Evolutionary conservation across 2,888 invertebrate genomes (phyloP).

Genomic region (Zaprionus lineosus): DNA sequence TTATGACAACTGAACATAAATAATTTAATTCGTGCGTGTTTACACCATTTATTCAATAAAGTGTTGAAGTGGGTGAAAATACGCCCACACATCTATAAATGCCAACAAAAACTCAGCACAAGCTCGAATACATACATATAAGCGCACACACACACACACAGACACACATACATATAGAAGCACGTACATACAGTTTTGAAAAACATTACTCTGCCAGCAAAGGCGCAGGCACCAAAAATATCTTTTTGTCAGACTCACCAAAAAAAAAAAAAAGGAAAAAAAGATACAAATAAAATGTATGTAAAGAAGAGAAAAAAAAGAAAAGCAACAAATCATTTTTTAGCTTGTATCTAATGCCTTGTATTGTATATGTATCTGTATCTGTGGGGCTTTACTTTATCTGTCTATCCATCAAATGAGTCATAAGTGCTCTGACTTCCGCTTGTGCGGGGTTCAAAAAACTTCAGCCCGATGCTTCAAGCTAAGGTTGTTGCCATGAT

Average conservation of each 20-base stretch:
- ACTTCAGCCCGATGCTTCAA: constrained; percentile 36
- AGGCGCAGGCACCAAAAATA: constrained; percentile 25
- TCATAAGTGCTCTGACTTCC: constrained; percentile 67
- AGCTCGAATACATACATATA: constrained; percentile 4
- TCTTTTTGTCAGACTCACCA: constrained; percentile 13
- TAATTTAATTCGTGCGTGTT: constrained; percentile 67
- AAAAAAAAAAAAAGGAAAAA: neutral
- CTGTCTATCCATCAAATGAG: constrained; percentile 57
- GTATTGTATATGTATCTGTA: too few relatives aligned
- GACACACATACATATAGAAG: constrained; percentile 1
- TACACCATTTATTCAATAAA: constrained; percentile 60
- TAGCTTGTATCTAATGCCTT: too few relatives aligned
- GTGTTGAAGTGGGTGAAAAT: constrained; percentile 53
- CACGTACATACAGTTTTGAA: too few relatives aligned
- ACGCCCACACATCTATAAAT: constrained; percentile 43
- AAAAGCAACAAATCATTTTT: constrained; percentile 18
- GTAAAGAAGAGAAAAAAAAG: neutral
- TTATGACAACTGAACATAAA: constrained; percentile 65
- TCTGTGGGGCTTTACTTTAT: constrained; percentile 27
- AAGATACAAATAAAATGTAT: too few relatives aligned
- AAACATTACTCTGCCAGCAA: too few relatives aligned
- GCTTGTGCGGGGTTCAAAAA: constrained; percentile 64
- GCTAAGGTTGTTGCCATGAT: constrained; percentile 42
- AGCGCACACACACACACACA: neutral
- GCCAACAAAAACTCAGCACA: too few relatives aligned